A percentile compares a stretch with the other conserved stretches of the same genome.
Evolutionary conservation across 2,888 invertebrate genomes (phyloP).

Genomic region (Agonopterix alstromeriana): DNA sequence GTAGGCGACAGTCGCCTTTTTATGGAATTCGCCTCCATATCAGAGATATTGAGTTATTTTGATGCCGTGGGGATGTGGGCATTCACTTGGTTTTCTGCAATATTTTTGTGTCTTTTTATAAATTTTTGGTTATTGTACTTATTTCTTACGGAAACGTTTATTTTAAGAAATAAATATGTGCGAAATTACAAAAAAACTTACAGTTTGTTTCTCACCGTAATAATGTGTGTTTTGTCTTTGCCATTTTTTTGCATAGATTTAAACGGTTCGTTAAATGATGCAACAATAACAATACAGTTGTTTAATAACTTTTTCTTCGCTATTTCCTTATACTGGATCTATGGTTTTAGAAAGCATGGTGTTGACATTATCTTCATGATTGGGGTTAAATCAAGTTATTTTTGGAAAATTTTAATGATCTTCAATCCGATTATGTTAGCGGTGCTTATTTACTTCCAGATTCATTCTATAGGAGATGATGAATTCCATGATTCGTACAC

Average conservation of each 20-base stretch:
- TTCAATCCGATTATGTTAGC: conserved; percentile 43
- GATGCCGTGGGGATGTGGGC: conserved; percentile 43
- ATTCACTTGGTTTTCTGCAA: conserved; percentile 49
- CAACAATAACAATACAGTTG: conserved; percentile 44
- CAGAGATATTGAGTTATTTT: conserved; percentile 55
- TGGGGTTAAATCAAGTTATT: conserved; percentile 56
- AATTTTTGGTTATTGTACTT: conserved; percentile 47
- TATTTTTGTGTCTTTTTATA: conserved; percentile 40
- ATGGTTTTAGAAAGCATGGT: conserved; percentile 51
- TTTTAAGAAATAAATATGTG: conserved; percentile 18
- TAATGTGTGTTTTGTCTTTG: conserved; percentile 32
- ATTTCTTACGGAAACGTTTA: conserved; percentile 37
- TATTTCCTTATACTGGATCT: conserved; percentile 55
- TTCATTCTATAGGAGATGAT: conserved; percentile 8
- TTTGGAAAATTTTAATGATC: conserved; percentile 53
- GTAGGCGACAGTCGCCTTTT: conserved; percentile 39
- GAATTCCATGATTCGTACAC: conserved; percentile 27
- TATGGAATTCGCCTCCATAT: conserved; percentile 39
- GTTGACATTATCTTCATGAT: conserved; percentile 66
- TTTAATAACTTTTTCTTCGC: conserved; percentile 46
- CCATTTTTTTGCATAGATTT: conserved; percentile 59
- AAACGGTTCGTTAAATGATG: conserved; percentile 36
- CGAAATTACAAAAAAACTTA: conserved; percentile 27
- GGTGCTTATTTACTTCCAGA: conserved; percentile 22
- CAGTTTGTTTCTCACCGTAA: conserved; percentile 24